phyloP scores from a whole-genome alignment of 64 coral and sea anemone species.

The Orbicella faveolata region DNA sequence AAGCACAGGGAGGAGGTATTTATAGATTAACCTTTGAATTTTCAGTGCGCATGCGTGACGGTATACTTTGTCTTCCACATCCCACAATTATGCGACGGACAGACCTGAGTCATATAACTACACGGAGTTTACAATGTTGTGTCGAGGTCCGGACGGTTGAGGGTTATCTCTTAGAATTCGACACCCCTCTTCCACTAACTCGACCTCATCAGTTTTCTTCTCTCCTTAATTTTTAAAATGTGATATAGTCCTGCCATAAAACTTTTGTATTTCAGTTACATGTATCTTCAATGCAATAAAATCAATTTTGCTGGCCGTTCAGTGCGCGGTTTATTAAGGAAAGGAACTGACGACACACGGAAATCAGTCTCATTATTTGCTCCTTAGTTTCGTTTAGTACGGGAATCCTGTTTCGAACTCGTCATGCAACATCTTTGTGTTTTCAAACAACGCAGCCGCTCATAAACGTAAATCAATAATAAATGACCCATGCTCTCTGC shows the following conservation, averaged over 20 bases:
- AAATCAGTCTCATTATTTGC: too few species aligned
- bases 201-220: background rate
- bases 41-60: background rate
- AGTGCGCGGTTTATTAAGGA: too few species aligned
- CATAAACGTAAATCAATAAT: too few species aligned
- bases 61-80: background rate
- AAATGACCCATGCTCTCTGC: too few species aligned
- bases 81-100: background rate
- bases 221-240: background rate
- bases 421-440: too few species aligned
- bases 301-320: background rate
- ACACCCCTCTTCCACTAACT: slow-evolving; percentile 18
- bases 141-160: slow-evolving; percentile 1
- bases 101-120: background rate
- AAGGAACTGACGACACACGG: too few species aligned
- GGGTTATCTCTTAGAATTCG: background rate
- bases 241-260: background rate
- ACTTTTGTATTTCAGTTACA: background rate
- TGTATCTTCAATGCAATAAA: background rate
- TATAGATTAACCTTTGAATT: background rate
- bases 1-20: too few species aligned
- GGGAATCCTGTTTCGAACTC: too few species aligned
- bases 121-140: too few species aligned
- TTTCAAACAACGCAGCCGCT: too few species aligned
- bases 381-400: too few species aligned